Conservation (phyloP, 64 coral and sea anemone genomes). For the Catalaphyllia jardinei region DNA sequence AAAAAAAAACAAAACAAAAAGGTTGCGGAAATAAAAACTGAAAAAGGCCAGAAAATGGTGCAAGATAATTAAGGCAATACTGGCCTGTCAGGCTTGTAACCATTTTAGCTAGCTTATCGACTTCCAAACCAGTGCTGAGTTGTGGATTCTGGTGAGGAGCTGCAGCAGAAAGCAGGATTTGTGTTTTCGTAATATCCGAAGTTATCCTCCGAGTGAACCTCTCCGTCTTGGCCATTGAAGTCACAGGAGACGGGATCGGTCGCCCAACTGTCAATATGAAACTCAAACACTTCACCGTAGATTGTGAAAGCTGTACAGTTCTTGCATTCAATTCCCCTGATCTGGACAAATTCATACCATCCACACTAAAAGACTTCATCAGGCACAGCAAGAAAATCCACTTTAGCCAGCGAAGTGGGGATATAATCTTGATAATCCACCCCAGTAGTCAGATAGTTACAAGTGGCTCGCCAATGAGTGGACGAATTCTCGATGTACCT, state of each 20-base stretch:
- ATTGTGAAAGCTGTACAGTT: not conserved
- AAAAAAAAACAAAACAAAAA: too few species aligned
- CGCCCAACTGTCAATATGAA: conserved; percentile 7
- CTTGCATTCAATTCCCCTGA: not conserved
- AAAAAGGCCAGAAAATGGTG: too few species aligned
- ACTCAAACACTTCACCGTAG: not conserved
- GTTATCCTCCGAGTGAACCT: not conserved
- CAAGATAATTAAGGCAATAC: too few species aligned
- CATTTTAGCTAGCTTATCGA: too few species aligned
- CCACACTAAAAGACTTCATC: not conserved
- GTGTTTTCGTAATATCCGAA: not conserved
- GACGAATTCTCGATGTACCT: not conserved
- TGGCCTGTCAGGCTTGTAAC: too few species aligned
- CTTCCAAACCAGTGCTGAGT: not conserved
- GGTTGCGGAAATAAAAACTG: too few species aligned
- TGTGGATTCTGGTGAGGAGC: not conserved
- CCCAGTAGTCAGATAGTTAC: not conserved
- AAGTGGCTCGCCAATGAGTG: conserved; percentile 31
- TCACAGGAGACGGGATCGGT: too few species aligned
- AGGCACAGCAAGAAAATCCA: not conserved
- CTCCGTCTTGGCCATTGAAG: too few species aligned
- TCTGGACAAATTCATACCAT: not conserved
- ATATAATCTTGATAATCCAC: conserved; percentile 31
- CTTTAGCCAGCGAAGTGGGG: not conserved
- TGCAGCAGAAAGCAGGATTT: not conserved